phyloP scores from a whole-genome alignment of 35 echinoderm and acorn worm genomes.

The Eucidaris tribuloides region DNA sequence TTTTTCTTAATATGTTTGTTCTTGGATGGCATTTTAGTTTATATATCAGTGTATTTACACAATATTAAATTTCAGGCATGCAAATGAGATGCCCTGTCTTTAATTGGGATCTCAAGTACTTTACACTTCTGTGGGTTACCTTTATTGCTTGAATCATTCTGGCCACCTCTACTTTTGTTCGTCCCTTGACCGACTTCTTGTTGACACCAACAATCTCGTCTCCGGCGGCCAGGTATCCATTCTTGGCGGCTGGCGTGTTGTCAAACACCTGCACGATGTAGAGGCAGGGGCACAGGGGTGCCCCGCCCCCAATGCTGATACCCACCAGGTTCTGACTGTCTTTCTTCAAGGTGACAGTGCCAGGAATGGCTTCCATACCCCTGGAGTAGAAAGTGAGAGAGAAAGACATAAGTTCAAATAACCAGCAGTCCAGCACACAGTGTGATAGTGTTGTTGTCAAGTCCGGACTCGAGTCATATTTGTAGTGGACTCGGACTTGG shows the following conservation, averaged over 20 bases:
- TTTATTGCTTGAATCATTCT: conserved; percentile 94
- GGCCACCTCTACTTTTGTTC: conserved; percentile 98
- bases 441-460: not conserved
- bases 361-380: conserved; percentile 92
- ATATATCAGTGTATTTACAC: no score
- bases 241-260: conserved; percentile 96
- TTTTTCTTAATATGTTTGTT: no score
- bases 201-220: conserved; percentile 97
- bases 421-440: no score
- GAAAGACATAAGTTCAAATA: not conserved
- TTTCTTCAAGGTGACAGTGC: conserved; percentile 80
- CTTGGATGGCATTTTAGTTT: no score
- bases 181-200: conserved; percentile 84
- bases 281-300: conserved; percentile 94
- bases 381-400: conserved; percentile 23
- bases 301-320: conserved; percentile 98
- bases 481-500: no score
- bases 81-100: no score
- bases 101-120: no score
- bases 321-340: conserved; percentile 97
- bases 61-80: no score
- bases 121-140: no score
- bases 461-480: no score
- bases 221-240: conserved; percentile 73
- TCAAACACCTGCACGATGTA: conserved; percentile 99